Evolutionary conservation across 2,797 vertebrate genomes (phyloP).

Genomic region (Hoplostethus atlanticus): DNA sequence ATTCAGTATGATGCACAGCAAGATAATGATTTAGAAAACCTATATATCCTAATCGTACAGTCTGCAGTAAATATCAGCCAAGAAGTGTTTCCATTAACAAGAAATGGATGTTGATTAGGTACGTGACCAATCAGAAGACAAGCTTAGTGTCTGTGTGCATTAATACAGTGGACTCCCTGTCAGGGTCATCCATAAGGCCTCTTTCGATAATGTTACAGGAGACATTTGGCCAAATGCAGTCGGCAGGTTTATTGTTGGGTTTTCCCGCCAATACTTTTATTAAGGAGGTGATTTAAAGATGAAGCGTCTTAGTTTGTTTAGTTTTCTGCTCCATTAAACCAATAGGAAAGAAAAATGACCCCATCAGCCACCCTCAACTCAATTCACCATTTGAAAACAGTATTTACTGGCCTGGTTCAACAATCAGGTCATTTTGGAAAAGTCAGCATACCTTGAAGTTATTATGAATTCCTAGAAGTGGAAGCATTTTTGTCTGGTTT

Average conservation of each 20-base stretch:
- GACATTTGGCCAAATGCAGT: too few species aligned
- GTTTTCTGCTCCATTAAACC: too few species aligned
- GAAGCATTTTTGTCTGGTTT: not conserved
- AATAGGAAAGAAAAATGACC: too few species aligned
- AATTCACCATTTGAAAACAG: not conserved
- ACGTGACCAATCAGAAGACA: slow-evolving; percentile 3
- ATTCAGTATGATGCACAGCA: not conserved
- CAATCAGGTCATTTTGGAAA: not conserved
- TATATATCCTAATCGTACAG: too few species aligned
- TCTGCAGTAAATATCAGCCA: not conserved
- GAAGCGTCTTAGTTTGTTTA: too few species aligned
- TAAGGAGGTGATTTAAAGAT: not conserved
- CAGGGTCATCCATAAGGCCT: not conserved
- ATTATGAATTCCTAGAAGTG: not conserved
- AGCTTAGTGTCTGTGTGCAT: not conserved
- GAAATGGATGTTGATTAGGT: not conserved
- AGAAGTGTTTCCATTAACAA: not conserved
- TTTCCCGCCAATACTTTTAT: not conserved
- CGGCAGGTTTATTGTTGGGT: too few species aligned
- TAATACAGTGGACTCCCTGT: not conserved
- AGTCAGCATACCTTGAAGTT: not conserved
- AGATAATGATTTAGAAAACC: not conserved
- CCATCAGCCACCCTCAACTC: too few species aligned
- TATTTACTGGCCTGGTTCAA: not conserved
- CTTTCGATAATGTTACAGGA: not conserved